Conservation (phyloP, 2,113 vertebrate species). For the Sapajus apella region DNA sequence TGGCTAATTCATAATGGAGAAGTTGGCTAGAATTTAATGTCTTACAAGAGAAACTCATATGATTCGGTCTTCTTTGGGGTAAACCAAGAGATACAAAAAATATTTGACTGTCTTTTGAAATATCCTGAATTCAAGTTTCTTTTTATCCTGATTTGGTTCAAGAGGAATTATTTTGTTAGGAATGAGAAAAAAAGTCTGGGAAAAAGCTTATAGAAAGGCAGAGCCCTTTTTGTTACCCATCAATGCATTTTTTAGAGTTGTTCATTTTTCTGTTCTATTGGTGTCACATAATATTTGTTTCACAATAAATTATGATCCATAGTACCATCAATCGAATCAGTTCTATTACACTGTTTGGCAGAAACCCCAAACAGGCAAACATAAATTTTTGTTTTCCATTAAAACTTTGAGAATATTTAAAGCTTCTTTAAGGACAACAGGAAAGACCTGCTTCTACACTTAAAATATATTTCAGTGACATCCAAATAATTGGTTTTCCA, state of each 20-base stretch:
- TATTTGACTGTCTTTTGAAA: neutral
- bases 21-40: neutral
- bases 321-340: neutral
- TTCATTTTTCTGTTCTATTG: conserved; percentile 18
- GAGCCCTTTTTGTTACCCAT: neutral
- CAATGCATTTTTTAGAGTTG: neutral
- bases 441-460: neutral
- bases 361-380: neutral
- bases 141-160: neutral
- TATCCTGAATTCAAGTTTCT: neutral
- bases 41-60: neutral
- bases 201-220: neutral
- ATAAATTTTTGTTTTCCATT: conserved; percentile 50
- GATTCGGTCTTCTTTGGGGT: neutral
- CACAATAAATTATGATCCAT: conserved; percentile 17
- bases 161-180: neutral
- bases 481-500: conserved; percentile 1
- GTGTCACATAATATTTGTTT: conserved; percentile 19
- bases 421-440: neutral
- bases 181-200: neutral
- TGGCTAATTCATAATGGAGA: neutral
- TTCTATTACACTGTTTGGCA: conserved; percentile 26
- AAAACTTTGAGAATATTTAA: conserved; percentile 32
- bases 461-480: conserved; percentile 31
- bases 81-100: neutral